phyloP scores from a whole-genome alignment of 2,888 invertebrate genomes.

The Phortica magna region DNA sequence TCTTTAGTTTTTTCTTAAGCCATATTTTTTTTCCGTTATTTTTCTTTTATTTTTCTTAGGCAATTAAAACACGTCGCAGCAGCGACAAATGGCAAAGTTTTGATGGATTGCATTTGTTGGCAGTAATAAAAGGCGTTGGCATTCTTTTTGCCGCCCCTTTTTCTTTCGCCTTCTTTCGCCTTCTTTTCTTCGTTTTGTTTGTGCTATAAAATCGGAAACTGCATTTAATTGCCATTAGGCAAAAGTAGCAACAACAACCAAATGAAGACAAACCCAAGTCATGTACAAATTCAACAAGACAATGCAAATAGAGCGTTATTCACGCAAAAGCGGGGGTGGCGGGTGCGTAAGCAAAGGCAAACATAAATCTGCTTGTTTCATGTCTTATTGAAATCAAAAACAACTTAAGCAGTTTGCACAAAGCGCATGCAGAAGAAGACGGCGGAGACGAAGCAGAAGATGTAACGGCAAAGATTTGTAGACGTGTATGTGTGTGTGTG shows the following conservation, averaged over 20 bases:
- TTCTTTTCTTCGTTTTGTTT: not conserved
- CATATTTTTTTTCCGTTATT: not conserved
- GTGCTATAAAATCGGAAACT: conserved; percentile 45
- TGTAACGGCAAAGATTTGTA: too few relatives aligned
- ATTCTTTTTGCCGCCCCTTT: not conserved
- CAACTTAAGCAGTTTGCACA: conserved; percentile 40
- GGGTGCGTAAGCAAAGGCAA: conserved; percentile 49
- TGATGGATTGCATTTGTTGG: not conserved
- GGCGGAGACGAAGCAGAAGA: not conserved
- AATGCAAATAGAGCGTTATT: conserved; percentile 50
- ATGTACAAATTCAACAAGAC: conserved; percentile 51
- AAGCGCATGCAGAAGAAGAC: not conserved
- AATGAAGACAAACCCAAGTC: conserved; percentile 40
- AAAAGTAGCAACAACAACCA: conserved; percentile 21
- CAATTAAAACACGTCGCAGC: not conserved
- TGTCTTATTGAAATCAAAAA: conserved; percentile 56
- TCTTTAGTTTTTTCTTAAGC: not conserved
- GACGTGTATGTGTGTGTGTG: not conserved
- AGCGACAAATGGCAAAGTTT: not conserved
- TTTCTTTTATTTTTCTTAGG: not conserved
- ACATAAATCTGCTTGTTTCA: conserved; percentile 61
- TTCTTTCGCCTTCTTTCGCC: not conserved
- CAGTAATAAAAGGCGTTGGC: not conserved
- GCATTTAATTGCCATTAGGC: conserved; percentile 61
- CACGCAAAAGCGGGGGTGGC: not conserved